Conservation (phyloP, 2,888 invertebrate species). For the Ernsta delagoae region DNA sequence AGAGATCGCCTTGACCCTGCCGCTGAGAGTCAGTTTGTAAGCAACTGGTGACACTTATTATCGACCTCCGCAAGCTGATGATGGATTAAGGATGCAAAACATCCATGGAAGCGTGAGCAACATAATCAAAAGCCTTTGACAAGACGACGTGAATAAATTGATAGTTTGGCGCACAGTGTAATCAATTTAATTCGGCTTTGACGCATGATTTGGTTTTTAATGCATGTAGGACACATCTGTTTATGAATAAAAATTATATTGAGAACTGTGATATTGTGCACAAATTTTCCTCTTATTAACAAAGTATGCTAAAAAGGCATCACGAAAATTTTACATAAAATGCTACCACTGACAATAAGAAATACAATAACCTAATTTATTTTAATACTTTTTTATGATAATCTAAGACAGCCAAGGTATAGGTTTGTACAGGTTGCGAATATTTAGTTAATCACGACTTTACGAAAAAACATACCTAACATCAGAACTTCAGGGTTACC, state of each 20-base stretch:
- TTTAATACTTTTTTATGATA: too few relatives aligned
- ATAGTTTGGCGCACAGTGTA: slow-evolving; percentile 20
- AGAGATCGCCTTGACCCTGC: slow-evolving; percentile 51
- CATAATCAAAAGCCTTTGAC: slow-evolving; percentile 56
- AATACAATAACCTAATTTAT: too few relatives aligned
- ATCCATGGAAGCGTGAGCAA: slow-evolving; percentile 48
- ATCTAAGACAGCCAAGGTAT: too few relatives aligned
- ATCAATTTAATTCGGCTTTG: slow-evolving; percentile 28
- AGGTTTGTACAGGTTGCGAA: too few relatives aligned
- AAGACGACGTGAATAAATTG: slow-evolving; percentile 34
- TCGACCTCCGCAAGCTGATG: slow-evolving; percentile 49
- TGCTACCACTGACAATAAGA: too few relatives aligned
- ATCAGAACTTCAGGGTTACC: too few relatives aligned
- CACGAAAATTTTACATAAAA: too few relatives aligned
- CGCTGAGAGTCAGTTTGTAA: slow-evolving; percentile 51
- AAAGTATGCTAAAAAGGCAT: too few relatives aligned
- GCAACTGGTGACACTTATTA: slow-evolving; percentile 42
- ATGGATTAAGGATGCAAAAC: slow-evolving; percentile 53
- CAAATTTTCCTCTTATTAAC: too few relatives aligned
- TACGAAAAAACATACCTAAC: too few relatives aligned
- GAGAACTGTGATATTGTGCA: neutral
- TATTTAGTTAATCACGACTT: too few relatives aligned
- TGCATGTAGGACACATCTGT: slow-evolving; percentile 7
- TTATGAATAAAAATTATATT: slow-evolving; percentile 19
- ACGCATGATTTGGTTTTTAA: slow-evolving; percentile 16